These are phyloP conservation scores for Aphrophora alni DNA, from an alignment of 2,888 invertebrate species.

Conservation along the genomic window DNA sequence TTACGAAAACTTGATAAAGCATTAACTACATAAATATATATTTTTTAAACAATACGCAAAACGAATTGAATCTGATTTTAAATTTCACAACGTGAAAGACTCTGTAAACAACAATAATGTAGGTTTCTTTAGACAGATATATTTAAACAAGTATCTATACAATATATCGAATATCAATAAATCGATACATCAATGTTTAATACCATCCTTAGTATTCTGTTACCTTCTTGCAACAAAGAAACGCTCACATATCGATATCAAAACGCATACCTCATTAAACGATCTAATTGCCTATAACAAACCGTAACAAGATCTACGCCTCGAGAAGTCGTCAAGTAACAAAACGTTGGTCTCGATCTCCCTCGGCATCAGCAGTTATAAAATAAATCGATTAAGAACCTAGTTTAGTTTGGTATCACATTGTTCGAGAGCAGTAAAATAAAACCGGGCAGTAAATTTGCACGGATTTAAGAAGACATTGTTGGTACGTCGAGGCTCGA, in stretches of 20 bases:
- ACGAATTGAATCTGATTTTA: too few species aligned
- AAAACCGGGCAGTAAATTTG: constrained; percentile 2
- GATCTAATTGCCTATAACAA: not conserved
- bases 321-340: not conserved
- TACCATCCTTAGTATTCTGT: not conserved
- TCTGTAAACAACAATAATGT: too few species aligned
- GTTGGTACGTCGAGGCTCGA: not conserved
- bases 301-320: not conserved
- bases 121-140: too few species aligned
- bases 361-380: not conserved
- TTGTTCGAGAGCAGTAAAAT: not conserved
- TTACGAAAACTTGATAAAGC: too few species aligned
- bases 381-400: not conserved
- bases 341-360: not conserved
- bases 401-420: not conserved
- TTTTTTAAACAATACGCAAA: too few species aligned
- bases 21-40: too few species aligned
- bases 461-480: not conserved
- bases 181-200: not conserved
- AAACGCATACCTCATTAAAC: not conserved
- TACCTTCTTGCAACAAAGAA: not conserved
- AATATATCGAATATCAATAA: not conserved
- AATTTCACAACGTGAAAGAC: too few species aligned
- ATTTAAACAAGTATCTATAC: too few species aligned
- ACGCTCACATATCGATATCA: not conserved